Conservation (phyloP, 2,797 vertebrate species). For the Lepidocolaptes lacrymiger region DNA sequence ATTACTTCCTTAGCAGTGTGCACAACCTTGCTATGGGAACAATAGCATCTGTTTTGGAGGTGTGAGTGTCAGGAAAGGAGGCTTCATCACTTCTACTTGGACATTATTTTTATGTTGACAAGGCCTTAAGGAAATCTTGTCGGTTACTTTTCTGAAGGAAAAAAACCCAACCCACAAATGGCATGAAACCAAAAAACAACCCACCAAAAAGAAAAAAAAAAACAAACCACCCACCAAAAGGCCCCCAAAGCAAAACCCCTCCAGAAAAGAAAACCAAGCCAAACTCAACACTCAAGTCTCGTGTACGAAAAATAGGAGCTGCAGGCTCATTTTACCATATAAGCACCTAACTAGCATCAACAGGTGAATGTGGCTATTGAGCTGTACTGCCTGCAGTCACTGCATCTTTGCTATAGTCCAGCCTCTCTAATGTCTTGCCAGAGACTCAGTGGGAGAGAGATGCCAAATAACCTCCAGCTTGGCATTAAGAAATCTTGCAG, state of each 20-base stretch:
- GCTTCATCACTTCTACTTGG: background rate
- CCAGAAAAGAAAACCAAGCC: background rate
- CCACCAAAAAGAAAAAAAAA: too few species aligned
- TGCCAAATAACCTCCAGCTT: background rate
- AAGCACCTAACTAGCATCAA: background rate
- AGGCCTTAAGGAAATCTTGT: background rate
- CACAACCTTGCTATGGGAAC: background rate
- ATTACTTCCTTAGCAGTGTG: background rate
- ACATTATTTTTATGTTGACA: background rate
- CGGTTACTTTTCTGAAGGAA: background rate
- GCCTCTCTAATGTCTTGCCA: background rate
- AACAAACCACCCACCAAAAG: background rate
- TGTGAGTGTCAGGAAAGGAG: background rate
- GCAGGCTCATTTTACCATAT: background rate
- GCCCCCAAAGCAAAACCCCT: fast-evolving
- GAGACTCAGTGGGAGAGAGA: background rate
- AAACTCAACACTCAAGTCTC: background rate
- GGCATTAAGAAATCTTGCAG: background rate
- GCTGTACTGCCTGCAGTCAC: background rate
- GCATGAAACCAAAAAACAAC: background rate
- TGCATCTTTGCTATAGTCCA: background rate
- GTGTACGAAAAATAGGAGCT: background rate
- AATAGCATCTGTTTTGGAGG: background rate
- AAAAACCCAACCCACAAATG: background rate
- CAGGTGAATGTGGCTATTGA: background rate